Evolutionary conservation across 2,888 invertebrate species (phyloP).

Genomic region (Rhagonycha lutea): DNA sequence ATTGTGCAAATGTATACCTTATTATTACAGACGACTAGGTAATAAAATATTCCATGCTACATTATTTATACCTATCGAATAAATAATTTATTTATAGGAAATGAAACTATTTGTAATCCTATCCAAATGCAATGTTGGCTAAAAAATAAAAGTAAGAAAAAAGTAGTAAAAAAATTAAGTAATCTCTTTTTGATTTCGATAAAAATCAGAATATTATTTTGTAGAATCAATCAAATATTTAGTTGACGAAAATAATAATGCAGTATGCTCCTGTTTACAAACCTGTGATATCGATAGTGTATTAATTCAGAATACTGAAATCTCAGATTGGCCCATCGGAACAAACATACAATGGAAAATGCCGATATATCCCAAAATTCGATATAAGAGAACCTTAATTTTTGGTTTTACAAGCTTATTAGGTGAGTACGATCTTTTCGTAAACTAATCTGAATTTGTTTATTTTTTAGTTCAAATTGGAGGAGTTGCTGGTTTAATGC

Average conservation of each 20-base stretch:
- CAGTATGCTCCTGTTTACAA: slow-evolving; percentile 41
- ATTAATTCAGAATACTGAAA: slow-evolving; percentile 26
- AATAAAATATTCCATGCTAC: background rate
- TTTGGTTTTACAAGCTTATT: slow-evolving; percentile 53
- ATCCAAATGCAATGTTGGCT: slow-evolving; percentile 48
- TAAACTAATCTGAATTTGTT: background rate
- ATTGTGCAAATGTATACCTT: slow-evolving; percentile 50
- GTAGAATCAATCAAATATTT: background rate
- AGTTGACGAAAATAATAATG: slow-evolving; percentile 19
- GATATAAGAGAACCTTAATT: slow-evolving; percentile 46
- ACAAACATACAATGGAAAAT: slow-evolving; percentile 42
- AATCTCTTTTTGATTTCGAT: background rate
- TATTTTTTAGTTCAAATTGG: slow-evolving; percentile 55
- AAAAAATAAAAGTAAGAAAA: slow-evolving; percentile 41
- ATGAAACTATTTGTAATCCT: slow-evolving; percentile 45
- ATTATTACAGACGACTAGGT: slow-evolving; percentile 47
- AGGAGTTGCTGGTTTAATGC: slow-evolving; percentile 56
- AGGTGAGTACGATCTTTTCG: slow-evolving; percentile 40
- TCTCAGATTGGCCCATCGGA: slow-evolving; percentile 37
- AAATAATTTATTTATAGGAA: slow-evolving; percentile 31
- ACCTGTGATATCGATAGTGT: slow-evolving; percentile 41
- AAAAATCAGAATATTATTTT: background rate
- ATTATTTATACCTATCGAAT: background rate
- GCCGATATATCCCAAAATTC: slow-evolving; percentile 42
- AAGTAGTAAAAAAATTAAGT: background rate